Conservation (phyloP, 2,797 vertebrate species). For the Ara ararauna region DNA sequence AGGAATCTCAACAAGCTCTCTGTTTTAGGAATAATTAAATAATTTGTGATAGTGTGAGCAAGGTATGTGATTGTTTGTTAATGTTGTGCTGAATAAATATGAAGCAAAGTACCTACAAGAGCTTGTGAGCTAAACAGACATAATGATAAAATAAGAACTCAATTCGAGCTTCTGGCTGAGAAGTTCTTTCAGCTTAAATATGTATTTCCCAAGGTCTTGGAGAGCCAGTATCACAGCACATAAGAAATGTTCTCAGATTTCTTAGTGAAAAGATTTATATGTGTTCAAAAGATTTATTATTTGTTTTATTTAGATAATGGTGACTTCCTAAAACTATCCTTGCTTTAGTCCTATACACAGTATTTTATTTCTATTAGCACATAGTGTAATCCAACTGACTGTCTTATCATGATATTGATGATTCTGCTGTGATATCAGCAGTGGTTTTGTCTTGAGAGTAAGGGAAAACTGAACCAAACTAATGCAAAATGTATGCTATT, state of each 20-base stretch:
- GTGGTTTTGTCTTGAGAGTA: not conserved
- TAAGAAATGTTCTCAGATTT: not conserved
- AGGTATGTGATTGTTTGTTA: not conserved
- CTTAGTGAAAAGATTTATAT: not conserved
- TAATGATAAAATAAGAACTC: not conserved
- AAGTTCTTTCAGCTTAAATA: not conserved
- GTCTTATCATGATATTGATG: not conserved
- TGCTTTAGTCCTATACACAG: not conserved
- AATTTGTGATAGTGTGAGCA: not conserved
- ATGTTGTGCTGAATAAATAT: not conserved
- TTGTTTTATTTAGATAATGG: not conserved
- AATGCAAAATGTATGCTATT: not conserved
- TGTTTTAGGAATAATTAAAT: slow-evolving; percentile 20
- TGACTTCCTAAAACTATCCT: not conserved
- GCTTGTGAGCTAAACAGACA: not conserved
- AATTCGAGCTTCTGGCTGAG: not conserved
- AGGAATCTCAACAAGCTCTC: slow-evolving; percentile 11
- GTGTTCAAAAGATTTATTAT: not conserved
- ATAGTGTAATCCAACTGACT: not conserved
- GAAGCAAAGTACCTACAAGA: not conserved
- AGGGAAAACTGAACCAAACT: not conserved
- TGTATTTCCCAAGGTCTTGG: not conserved
- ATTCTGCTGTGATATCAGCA: not conserved
- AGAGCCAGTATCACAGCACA: not conserved
- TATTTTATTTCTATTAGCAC: not conserved